phyloP scores from a whole-genome alignment of 2,113 vertebrate genomes.

The Neotoma lepida region DNA sequence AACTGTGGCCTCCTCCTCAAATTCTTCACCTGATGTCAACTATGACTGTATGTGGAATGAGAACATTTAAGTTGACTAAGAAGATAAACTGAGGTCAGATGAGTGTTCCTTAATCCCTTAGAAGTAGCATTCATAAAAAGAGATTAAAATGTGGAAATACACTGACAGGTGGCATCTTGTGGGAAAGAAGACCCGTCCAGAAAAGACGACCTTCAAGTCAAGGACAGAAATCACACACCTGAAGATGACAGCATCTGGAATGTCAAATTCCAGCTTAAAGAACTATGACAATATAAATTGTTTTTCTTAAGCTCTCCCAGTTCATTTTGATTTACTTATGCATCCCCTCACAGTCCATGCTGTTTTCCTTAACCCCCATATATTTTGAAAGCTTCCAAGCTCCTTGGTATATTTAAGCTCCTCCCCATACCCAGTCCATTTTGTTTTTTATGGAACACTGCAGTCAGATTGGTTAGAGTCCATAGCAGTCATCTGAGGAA shows the following conservation, averaged over 20 bases:
- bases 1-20: too few species aligned
- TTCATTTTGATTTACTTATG: not conserved
- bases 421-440: too few species aligned
- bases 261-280: not conserved
- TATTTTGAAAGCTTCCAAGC: not conserved
- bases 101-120: not conserved
- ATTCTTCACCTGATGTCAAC: not conserved
- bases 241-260: not conserved
- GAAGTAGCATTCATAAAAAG: not conserved
- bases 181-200: not conserved
- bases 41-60: not conserved
- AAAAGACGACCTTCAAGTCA: too few species aligned
- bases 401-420: not conserved
- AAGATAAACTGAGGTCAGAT: not conserved
- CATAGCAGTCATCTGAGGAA: fast-evolving
- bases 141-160: not conserved
- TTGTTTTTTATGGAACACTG: not conserved
- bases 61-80: not conserved
- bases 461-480: not conserved
- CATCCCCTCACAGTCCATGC: not conserved
- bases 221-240: too few species aligned
- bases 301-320: not conserved
- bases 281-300: not conserved
- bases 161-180: fast-evolving
- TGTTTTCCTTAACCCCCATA: not conserved